Evolutionary conservation across 2,797 vertebrate species (phyloP), one percentile per base, ranked within the genome.

Genomic region (Melanogrammus aeglefinus): DNA sequence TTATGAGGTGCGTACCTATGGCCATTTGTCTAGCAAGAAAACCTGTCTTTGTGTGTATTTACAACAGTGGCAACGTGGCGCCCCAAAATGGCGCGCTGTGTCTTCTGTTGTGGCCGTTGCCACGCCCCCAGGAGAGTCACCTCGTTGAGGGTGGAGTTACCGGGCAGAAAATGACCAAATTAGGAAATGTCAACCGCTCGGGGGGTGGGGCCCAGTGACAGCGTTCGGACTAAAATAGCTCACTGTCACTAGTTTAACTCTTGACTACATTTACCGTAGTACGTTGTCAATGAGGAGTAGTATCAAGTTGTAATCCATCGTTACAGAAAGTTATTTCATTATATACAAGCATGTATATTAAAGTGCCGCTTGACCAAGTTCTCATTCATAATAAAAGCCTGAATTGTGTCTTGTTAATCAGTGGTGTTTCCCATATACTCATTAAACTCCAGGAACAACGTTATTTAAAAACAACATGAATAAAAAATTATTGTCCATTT

Each of bases 11-110:
- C 12, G 4, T 44, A 44, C 12, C 41, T 44, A 16, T 27, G 21
- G 63, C 18, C 29, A 18, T 73, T 36, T 73, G 8, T 9, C 35
- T 7, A 21, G 18, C 8, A 27, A 12, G 27, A 36, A 33, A 14
- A 35, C 12, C 16, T 38, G 33, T 0, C 14, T 69, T 78, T 76
- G 35, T 74, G 83, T 88, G 41, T 79, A 66, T 63, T 27, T 70
- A 73, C 24, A 73, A 78, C n/a, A 16, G 0, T 80, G 90, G 84
- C 93, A 94, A 95, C 94, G 94, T 95, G 94, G 94, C 94, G 91
- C 72, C 79, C 82, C 92, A 95, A 95, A 93, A 95, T 95, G 94
- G 94, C 94, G 94, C 85, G 84, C 24, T 16, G 9, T 41, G 14
- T 29, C 82, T 76, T 85, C 81, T 93, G 90, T 88, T 91, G 86